phyloP scores from a whole-genome alignment of 35 echinoderm and acorn worm species.

The Apostichopus parvimensis region DNA sequence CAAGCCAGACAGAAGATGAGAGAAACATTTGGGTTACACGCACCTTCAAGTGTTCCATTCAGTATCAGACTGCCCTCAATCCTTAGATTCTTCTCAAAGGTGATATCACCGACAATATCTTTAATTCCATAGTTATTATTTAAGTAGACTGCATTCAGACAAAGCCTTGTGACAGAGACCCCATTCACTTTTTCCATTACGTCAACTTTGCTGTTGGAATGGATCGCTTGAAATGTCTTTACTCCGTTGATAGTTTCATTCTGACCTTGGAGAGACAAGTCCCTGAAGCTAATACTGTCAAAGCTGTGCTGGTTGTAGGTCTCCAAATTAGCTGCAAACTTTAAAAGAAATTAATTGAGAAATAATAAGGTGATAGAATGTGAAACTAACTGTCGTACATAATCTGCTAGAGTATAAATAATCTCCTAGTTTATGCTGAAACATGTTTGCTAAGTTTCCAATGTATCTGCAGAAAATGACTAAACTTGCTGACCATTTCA shows the following conservation, averaged over 20 bases:
- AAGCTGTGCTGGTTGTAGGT: background rate
- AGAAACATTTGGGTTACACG: background rate
- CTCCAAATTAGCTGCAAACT: conserved; percentile 39
- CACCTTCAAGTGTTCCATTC: conserved; percentile 20
- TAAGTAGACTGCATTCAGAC: background rate
- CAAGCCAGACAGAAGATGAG: background rate
- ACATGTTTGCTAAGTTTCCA: too few species aligned
- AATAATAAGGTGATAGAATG: too few species aligned
- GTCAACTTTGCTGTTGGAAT: background rate
- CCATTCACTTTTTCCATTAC: background rate
- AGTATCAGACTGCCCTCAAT: background rate
- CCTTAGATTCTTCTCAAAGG: conserved; percentile 27
- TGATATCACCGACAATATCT: background rate
- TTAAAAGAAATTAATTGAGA: too few species aligned
- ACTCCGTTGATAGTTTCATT: conserved; percentile 18
- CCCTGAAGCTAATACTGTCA: background rate
- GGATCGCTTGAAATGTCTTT: conserved; percentile 30
- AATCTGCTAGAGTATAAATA: too few species aligned
- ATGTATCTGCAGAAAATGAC: too few species aligned
- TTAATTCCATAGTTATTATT: background rate
- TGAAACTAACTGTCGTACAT: too few species aligned
- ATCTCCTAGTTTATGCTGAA: too few species aligned
- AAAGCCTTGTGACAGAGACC: background rate
- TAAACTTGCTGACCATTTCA: too few species aligned
- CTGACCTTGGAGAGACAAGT: conserved; percentile 50